Percentiles rank a stretch among this genome's conserved stretches.
Evolutionary conservation across 2,888 invertebrate species (phyloP).

Genomic region (Cataglyphis rosenhaueri): DNA sequence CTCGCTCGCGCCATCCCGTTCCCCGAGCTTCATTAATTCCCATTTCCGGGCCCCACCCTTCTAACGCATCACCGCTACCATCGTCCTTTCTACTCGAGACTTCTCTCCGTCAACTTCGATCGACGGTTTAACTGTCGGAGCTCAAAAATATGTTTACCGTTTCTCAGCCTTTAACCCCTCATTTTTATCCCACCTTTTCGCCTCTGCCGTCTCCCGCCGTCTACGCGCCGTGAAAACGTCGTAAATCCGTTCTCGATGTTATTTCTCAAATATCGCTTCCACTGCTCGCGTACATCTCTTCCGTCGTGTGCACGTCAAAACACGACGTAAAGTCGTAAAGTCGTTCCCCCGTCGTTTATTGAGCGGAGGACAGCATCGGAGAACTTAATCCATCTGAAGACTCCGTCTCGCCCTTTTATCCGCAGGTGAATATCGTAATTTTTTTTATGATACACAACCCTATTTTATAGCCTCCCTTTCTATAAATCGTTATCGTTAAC

Average conservation of each 20-base stretch:
- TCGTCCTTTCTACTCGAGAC: conserved; percentile 54
- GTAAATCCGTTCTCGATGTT: conserved; percentile 55
- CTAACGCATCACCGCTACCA: background rate
- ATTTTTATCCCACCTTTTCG: conserved; percentile 45
- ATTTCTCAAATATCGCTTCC: conserved; percentile 55
- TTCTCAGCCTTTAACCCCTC: conserved; percentile 48
- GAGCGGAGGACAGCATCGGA: conserved; percentile 20
- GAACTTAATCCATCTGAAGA: conserved; percentile 30
- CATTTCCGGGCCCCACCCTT: conserved; percentile 59
- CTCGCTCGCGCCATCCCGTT: conserved; percentile 58
- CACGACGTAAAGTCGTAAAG: conserved; percentile 47
- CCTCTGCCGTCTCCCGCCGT: background rate
- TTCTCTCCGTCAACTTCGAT: conserved; percentile 56
- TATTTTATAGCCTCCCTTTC: background rate
- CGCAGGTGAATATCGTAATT: conserved; percentile 19
- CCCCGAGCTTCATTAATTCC: conserved; percentile 70
- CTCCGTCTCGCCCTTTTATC: conserved; percentile 12
- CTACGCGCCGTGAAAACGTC: conserved; percentile 43
- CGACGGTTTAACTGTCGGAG: conserved; percentile 59
- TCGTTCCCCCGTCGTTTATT: conserved; percentile 40
- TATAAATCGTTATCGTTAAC: background rate
- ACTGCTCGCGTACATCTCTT: conserved; percentile 30
- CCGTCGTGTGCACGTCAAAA: conserved; percentile 40
- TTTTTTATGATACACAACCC: conserved; percentile 3
- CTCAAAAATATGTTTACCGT: conserved; percentile 57